Evolutionary conservation across 1,140 invertebrate species (phyloP).

Genomic region (Megalonaias nervosa): DNA sequence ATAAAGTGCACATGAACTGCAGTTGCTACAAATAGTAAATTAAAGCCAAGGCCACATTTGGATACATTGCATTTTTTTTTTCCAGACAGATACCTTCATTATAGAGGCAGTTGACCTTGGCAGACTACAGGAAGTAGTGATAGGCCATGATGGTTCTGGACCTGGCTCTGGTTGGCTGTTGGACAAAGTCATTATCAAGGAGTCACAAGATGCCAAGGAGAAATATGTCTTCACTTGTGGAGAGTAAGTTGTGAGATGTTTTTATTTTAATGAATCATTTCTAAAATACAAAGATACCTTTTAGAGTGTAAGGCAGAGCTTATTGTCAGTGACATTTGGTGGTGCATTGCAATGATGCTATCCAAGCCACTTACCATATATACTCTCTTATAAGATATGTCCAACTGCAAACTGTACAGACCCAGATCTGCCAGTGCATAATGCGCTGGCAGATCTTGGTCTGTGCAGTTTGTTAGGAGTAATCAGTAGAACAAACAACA

Average conservation of each 20-base stretch:
- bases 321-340: background rate
- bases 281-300: background rate
- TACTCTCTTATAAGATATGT: background rate
- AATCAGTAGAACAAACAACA: too few species aligned
- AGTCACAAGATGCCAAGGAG: conserved; percentile 32
- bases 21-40: background rate
- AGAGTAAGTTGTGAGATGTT: conserved; percentile 32
- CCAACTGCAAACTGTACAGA: too few species aligned
- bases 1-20: background rate
- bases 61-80: background rate
- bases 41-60: background rate
- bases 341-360: background rate
- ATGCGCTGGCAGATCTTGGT: too few species aligned
- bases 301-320: background rate
- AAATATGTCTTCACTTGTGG: conserved; percentile 53
- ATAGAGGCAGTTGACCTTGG: conserved; percentile 61
- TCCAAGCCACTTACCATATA: background rate
- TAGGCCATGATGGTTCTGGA: conserved; percentile 58
- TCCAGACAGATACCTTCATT: conserved; percentile 54
- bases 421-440: too few species aligned
- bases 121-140: conserved; percentile 48
- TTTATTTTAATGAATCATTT: background rate
- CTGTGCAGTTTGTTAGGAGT: too few species aligned
- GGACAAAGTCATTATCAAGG: conserved; percentile 51
- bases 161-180: conserved; percentile 62